A percentile compares a stretch with the other conserved stretches of the same genome.
Evolutionary conservation across 1,140 invertebrate genomes (phyloP).

Genomic region (Ceratitis capitata): DNA sequence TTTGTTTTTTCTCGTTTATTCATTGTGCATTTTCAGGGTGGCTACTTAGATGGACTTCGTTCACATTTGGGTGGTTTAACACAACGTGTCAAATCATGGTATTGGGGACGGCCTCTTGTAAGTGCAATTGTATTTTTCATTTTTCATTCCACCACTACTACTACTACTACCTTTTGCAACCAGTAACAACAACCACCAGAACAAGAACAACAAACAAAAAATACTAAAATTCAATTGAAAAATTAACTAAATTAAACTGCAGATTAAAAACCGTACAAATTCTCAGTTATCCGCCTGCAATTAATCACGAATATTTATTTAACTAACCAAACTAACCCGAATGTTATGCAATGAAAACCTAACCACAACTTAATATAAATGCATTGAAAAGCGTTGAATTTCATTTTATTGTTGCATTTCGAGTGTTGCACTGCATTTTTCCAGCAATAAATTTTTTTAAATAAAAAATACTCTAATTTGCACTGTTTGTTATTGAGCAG

Average conservation of each 20-base stretch:
- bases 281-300: slow-evolving; percentile 2
- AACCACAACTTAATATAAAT: background rate
- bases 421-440: slow-evolving; percentile 21
- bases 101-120: slow-evolving; percentile 94
- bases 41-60: slow-evolving; percentile 90
- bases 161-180: slow-evolving; percentile 6
- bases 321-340: slow-evolving; percentile 8
- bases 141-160: no score
- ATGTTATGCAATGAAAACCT: slow-evolving; percentile 17
- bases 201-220: slow-evolving; percentile 25
- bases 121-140: slow-evolving; percentile 69
- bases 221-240: background rate
- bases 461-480: background rate
- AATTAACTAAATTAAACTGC: background rate
- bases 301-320: background rate
- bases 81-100: slow-evolving; percentile 93
- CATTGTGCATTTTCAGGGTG: slow-evolving; percentile 72
- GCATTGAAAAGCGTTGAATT: background rate
- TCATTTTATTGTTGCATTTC: slow-evolving; percentile 24
- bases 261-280: slow-evolving; percentile 3
- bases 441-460: background rate
- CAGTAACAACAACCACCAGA: slow-evolving; percentile 26
- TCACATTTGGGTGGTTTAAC: slow-evolving; percentile 90
- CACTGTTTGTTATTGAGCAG: background rate
- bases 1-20: slow-evolving; percentile 42